phyloP scores from a whole-genome alignment of 2,797 vertebrate species.

The Chaunax sp. region DNA sequence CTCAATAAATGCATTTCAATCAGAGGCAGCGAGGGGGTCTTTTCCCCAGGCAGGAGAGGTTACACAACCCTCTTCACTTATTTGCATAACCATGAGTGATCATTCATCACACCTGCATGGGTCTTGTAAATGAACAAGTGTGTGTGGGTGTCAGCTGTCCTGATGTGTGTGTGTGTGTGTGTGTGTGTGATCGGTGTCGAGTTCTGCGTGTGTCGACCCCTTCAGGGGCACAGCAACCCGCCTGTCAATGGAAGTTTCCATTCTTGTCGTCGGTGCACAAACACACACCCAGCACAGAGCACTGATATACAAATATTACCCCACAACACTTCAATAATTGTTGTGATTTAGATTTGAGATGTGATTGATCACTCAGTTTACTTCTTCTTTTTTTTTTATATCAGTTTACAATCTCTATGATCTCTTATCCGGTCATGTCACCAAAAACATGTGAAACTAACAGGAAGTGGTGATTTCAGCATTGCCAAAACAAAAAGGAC shows the following conservation, averaged over 20 bases:
- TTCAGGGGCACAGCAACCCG: neutral
- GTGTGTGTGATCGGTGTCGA: neutral
- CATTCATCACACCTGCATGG: neutral
- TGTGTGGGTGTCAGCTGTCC: neutral
- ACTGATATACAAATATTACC: neutral
- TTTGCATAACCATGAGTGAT: neutral
- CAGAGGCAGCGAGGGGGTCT: neutral
- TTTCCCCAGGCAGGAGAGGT: neutral
- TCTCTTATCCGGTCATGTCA: accelerated
- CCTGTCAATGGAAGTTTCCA: conserved; percentile 1
- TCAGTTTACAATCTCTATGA: neutral
- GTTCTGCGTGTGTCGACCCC: neutral
- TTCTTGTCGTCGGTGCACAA: neutral
- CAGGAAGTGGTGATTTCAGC: conserved; percentile 12
- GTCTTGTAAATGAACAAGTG: neutral
- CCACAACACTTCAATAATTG: neutral
- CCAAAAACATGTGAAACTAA: conserved; percentile 23
- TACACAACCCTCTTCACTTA: conserved; percentile 16
- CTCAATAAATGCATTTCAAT: conserved; percentile 29
- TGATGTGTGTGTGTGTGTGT: neutral
- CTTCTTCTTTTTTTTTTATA: neutral
- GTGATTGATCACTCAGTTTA: neutral
- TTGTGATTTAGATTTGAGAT: too few species aligned
- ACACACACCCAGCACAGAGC: neutral
- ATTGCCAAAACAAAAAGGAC: neutral